Base-by-base conservation (phyloP, 2,888 invertebrate genomes). In the Dexiosoma caninum region DNA sequence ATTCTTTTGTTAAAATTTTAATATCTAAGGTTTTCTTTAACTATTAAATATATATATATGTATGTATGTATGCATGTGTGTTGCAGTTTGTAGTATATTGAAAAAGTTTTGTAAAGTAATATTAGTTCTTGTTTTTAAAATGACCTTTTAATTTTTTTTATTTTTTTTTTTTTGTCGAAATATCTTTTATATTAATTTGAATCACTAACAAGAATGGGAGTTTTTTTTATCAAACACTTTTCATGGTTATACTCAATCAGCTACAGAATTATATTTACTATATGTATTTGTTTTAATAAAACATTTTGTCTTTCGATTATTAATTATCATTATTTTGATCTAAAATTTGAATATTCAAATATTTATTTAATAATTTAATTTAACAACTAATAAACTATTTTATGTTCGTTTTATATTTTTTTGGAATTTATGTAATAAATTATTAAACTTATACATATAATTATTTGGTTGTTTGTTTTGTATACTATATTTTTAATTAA, bases 41-140 rank as follows among this genome's bases (percentile, higher is more conserved):
- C 87, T 86, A 86, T 86, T 85, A 86, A 83, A 85, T 87, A 84
- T 85, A 85, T 84, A 85, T 84, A 83, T 85, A 84, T 85, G 27
- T 27, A 27, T n/a, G 85, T 86, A 83, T 86, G 84, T 86, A 83
- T 85, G 86, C 14, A 14, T 10, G n/a, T n/a, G n/a, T n/a, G 32
- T 53, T 72, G 51, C 42, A 35, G 51, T 69, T 62, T 62, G 55
- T 57, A 53, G 59, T 57, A 59, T 80, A 76, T 67, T 83, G 67
- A 81, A 82, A 64, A 86, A 84, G 84, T 76, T 72, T 62, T 59
- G 7, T 80, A 72, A 80, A 80, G 80, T 80, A 80, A 76, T 27
- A n/a, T n/a, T 75, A 64, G 69, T 72, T 59, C 40, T 53, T 51
- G 37, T 53, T 70, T 35, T 67, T 62, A 64, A 76, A 74, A 69